These are phyloP conservation scores for Helicoverpa armigera DNA, from an alignment of 1,140 invertebrate species.

Conservation along the genomic window DNA sequence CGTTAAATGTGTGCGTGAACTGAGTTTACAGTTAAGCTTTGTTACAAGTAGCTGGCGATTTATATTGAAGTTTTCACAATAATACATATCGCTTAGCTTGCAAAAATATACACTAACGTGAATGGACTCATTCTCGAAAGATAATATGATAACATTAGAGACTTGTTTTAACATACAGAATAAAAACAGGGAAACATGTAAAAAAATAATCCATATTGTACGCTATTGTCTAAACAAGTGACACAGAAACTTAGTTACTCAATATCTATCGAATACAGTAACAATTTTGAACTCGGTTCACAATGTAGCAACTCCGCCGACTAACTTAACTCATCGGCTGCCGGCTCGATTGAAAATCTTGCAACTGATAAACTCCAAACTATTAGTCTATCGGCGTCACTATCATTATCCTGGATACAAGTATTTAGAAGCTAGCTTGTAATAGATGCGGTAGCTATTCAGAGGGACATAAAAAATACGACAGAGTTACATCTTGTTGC, in stretches of 20 bases:
- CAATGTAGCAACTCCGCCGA: slow-evolving; percentile 3
- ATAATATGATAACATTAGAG: too few relatives aligned
- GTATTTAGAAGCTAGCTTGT: background rate
- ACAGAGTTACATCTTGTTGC: background rate
- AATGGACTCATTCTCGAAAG: too few relatives aligned
- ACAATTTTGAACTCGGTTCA: slow-evolving; percentile 27
- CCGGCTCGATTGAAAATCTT: slow-evolving; percentile 36
- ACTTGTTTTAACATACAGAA: background rate
- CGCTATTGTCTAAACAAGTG: background rate
- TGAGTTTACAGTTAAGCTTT: slow-evolving; percentile 6
- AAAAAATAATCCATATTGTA: background rate
- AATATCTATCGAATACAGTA: slow-evolving; percentile 24
- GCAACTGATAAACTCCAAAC: slow-evolving; percentile 30
- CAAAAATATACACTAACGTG: too few relatives aligned
- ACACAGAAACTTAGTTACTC: background rate
- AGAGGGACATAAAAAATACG: background rate
- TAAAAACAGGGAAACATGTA: too few relatives aligned
- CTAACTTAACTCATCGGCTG: slow-evolving; percentile 32
- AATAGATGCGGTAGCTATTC: too few relatives aligned
- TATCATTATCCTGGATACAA: slow-evolving; percentile 8
- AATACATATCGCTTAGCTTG: background rate
- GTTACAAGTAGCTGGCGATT: background rate
- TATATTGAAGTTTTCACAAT: background rate
- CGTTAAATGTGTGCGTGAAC: background rate
- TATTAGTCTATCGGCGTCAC: slow-evolving; percentile 11